Base-by-base conservation (phyloP, 2,888 invertebrate species). In the Epiblema foenella region DNA sequence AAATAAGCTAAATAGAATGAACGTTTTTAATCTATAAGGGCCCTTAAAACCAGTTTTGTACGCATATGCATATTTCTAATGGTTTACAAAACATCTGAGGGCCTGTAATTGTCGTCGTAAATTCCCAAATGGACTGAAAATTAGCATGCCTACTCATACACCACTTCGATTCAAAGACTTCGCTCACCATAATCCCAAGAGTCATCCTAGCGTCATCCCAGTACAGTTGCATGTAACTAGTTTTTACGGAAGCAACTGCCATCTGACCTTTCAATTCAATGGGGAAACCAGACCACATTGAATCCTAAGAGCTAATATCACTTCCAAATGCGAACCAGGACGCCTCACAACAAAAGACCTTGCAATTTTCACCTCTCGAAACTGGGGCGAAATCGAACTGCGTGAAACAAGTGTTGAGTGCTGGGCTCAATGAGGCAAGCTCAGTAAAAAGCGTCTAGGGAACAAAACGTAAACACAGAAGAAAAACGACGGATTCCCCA, bases 381-480 rank as follows among this genome's bases (percentile, higher is more conserved):
- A 68, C 68, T 68, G 68, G 68, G 59, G 68, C 68, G 42, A 68
- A 62, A 68, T 54, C 68, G 68, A 68, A 68, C 59, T 39, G 24
- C 64, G 64, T 54, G 39, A 64, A 64, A 62, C 51, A 59, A 62
- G 68, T 62, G 68, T 54, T 54, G 68, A 68, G 59, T 60, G 59
- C 68, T 29, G 68, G 24, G 60, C 42, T 60, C 68, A 54, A 54
- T 62, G 68, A 62, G 68, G 39, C 68, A 42, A 17, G 24, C 20
- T 42, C 39, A 29, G 62, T 49, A 63, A 63, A 63, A 52, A 52
- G 18, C 63, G 51, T 18, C 51, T 3, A 18, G 49, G 62, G 49
- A 62, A 49, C 62, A 51, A 51, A 59, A 59, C 59, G 33, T 56
- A 29, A 15, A n/a, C 20, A 49, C 15, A 46, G 29, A 42, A 24